Conservation (phyloP, 2,113 vertebrate genomes). For the Nipponia nippon region DNA sequence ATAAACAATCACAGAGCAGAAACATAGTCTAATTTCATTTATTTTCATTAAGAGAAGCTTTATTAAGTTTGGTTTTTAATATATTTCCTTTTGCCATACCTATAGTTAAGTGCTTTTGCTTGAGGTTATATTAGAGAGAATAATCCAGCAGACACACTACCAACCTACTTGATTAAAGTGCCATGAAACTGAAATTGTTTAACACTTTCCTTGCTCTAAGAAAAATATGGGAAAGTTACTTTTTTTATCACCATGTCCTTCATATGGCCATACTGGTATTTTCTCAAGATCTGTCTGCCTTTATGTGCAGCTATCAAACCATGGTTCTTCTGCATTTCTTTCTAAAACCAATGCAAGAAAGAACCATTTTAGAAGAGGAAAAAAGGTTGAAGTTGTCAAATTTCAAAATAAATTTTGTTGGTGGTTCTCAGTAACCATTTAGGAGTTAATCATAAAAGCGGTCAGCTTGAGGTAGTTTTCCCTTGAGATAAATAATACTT, state of each 20-base stretch:
- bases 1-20: neutral
- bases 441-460: neutral
- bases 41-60: neutral
- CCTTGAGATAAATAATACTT: neutral
- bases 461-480: slow-evolving; percentile 13
- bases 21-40: neutral
- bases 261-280: neutral
- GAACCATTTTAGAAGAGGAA: neutral
- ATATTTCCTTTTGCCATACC: neutral
- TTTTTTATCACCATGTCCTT: neutral
- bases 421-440: neutral
- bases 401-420: neutral
- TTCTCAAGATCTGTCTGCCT: neutral
- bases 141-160: neutral
- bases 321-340: neutral
- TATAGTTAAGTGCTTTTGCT: neutral
- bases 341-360: neutral
- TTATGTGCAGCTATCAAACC: neutral
- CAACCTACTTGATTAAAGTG: neutral
- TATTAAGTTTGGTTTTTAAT: neutral
- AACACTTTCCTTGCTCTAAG: neutral
- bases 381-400: neutral
- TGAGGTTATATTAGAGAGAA: neutral
- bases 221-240: neutral
- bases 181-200: neutral